Percentiles rank a stretch among this genome's conserved stretches.
Evolutionary conservation across 2,888 invertebrate species (phyloP).

Genomic region (Chaitophorus viminalis): DNA sequence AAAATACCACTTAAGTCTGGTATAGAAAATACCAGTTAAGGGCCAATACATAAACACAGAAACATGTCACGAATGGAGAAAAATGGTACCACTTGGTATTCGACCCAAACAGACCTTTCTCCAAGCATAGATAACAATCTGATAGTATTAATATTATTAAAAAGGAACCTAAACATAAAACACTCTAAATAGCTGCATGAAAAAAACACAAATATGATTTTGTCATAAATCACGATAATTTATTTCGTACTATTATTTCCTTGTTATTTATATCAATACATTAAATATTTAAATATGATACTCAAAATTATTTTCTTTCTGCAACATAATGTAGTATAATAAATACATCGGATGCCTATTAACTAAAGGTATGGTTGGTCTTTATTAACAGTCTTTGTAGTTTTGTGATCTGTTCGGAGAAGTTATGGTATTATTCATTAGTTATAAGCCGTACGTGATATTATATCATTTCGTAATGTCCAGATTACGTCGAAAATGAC

Average conservation of each 20-base stretch:
- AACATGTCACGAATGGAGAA: not conserved
- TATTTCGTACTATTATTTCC: too few species aligned
- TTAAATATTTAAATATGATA: not conserved
- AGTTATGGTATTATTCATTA: not conserved
- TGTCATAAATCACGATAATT: not conserved
- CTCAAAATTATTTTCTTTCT: not conserved
- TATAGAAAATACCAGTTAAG: too few species aligned
- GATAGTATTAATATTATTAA: not conserved
- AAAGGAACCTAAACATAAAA: not conserved
- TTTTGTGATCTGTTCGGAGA: not conserved
- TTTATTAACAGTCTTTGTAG: not conserved
- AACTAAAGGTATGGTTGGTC: too few species aligned
- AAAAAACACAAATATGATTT: not conserved
- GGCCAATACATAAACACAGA: not conserved
- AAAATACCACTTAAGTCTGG: conserved; percentile 30
- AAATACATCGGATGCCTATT: not conserved
- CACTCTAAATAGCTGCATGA: not conserved
- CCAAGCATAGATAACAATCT: too few species aligned
- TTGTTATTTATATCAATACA: too few species aligned
- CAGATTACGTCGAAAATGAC: conserved; percentile 37
- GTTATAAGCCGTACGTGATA: conserved; percentile 12
- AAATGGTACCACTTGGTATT: not conserved
- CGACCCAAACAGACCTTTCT: not conserved
- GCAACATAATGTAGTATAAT: not conserved
- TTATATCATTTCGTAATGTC: not conserved